A percentile compares a stretch with the other conserved stretches of the same genome.
Evolutionary conservation across 2,113 vertebrate genomes (phyloP).

Genomic region (Plestiodon gilberti): DNA sequence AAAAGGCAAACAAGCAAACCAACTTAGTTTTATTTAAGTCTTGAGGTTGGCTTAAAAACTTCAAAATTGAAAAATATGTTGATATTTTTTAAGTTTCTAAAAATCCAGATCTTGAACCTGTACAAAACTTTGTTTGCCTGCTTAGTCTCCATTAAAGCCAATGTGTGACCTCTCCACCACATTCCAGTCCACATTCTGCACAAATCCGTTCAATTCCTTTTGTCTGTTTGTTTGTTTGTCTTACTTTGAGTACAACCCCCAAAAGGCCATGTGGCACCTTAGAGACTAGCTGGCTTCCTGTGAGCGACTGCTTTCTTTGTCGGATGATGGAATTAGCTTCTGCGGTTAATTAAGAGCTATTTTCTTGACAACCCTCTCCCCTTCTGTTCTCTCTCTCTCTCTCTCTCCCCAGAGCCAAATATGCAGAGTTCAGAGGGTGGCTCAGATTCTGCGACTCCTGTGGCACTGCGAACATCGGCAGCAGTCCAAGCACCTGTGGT

Average conservation of each 20-base stretch:
- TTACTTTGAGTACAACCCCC: not conserved
- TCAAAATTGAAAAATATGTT: not conserved
- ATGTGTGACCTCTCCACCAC: not conserved
- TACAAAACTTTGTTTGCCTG: not conserved
- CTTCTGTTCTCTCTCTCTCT: slow-evolving; percentile 41
- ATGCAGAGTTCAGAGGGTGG: slow-evolving; percentile 94
- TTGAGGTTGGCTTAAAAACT: not conserved
- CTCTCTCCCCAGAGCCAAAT: slow-evolving; percentile 83
- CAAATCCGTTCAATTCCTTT: not conserved
- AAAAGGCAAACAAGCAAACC: not conserved
- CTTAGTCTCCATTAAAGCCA: not conserved
- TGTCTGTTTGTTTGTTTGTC: not conserved
- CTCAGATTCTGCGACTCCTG: slow-evolving; percentile 85
- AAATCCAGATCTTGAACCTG: not conserved
- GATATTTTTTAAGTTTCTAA: not conserved
- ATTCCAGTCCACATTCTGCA: not conserved
- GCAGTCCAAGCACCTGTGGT: slow-evolving; percentile 88
- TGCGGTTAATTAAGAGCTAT: not conserved
- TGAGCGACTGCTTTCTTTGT: not conserved
- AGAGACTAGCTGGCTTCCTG: not conserved
- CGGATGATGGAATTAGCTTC: not conserved
- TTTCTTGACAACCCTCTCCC: not conserved
- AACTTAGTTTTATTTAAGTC: not conserved
- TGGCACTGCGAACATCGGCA: slow-evolving; percentile 85
- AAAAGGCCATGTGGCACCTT: not conserved